A percentile compares a stretch with the other conserved stretches of the same genome.
Conservation (phyloP, 2,797 vertebrate species). For the Sebastes diaconus region DNA sequence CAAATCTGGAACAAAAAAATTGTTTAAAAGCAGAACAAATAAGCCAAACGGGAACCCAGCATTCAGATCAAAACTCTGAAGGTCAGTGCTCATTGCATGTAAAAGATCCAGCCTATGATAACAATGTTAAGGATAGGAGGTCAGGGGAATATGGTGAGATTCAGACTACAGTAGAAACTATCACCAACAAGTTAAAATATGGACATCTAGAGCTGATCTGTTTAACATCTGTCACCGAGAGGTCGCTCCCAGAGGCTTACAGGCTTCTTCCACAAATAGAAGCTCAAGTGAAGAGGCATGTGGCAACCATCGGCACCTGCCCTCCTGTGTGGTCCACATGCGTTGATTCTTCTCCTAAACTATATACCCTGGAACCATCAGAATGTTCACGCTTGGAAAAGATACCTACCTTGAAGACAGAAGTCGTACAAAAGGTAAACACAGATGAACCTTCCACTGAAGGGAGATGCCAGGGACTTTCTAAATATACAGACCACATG, state of each 20-base stretch:
- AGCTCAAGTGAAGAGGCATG: slow-evolving; percentile 55
- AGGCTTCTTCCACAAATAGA: slow-evolving; percentile 68
- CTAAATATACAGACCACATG: background rate
- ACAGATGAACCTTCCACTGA: slow-evolving; percentile 15
- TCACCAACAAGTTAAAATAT: slow-evolving; percentile 62
- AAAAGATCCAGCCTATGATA: background rate
- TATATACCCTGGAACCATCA: slow-evolving; percentile 1
- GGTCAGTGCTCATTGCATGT: background rate
- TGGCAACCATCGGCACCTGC: slow-evolving; percentile 70
- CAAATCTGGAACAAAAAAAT: slow-evolving; percentile 5
- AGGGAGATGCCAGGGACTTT: background rate
- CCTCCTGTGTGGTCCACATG: slow-evolving; percentile 71
- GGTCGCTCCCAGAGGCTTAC: slow-evolving; percentile 59
- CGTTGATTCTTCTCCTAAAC: slow-evolving; percentile 31
- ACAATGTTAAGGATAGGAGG: background rate
- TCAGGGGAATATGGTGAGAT: slow-evolving; percentile 24
- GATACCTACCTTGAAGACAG: background rate
- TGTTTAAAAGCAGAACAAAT: background rate
- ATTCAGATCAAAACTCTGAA: slow-evolving; percentile 6
- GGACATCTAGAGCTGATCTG: slow-evolving; percentile 56
- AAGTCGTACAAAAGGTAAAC: background rate
- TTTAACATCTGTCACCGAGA: slow-evolving; percentile 66
- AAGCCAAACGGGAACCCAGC: background rate
- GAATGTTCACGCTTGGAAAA: slow-evolving; percentile 4
- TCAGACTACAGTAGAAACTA: slow-evolving; percentile 32